Evolutionary conservation across 64 coral and sea anemone species (phyloP).

Genomic region (Platygyra sinensis): DNA sequence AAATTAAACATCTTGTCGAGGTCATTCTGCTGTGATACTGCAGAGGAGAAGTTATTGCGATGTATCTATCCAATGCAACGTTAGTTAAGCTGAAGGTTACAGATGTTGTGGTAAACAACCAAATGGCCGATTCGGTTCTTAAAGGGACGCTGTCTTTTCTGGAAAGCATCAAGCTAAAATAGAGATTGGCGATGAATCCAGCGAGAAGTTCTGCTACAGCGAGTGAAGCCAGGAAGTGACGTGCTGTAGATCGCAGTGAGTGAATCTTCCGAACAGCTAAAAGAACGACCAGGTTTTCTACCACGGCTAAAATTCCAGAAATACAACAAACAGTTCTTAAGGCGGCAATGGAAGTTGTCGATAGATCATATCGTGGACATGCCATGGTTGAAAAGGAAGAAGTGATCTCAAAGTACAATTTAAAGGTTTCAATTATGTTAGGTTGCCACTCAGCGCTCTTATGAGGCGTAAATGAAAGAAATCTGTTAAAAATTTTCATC

Average conservation of each 20-base stretch:
- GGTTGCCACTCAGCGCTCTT: background rate
- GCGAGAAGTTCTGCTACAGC: slow-evolving; percentile 2
- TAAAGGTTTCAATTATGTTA: background rate
- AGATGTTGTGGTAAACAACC: background rate
- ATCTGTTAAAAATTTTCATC: no score
- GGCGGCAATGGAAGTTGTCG: background rate
- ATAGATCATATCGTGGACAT: background rate
- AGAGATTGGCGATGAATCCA: background rate
- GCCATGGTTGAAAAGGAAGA: background rate
- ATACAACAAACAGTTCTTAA: background rate
- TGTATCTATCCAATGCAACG: slow-evolving; percentile 6
- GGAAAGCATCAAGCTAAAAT: background rate
- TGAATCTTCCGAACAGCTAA: background rate
- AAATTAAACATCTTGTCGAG: background rate
- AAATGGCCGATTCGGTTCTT: background rate
- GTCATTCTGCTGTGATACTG: slow-evolving; percentile 8
- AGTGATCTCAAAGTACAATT: background rate
- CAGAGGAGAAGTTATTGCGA: background rate
- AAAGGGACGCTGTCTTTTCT: no score
- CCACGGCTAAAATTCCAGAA: background rate
- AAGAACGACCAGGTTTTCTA: background rate
- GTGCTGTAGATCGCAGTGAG: background rate
- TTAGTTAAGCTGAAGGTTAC: background rate
- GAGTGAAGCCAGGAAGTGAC: slow-evolving; percentile 1
- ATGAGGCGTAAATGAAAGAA: background rate